A percentile compares a stretch with the other conserved stretches of the same genome.
phyloP scores from a whole-genome alignment of 2,113 vertebrate genomes.

The Orthonyx spaldingii region DNA sequence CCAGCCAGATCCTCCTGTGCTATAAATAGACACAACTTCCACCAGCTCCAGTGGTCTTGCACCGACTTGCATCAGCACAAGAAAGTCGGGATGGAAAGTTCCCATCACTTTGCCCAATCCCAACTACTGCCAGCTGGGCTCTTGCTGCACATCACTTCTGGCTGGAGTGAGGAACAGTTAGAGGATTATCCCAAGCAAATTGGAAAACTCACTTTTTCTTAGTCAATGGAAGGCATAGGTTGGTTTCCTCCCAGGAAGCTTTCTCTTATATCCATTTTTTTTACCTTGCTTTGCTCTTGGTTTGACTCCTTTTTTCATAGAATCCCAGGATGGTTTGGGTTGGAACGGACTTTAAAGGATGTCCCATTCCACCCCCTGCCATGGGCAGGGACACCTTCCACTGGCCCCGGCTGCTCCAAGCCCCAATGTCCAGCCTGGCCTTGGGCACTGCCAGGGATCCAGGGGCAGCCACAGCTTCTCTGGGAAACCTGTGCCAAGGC shows the following conservation, averaged over 20 bases:
- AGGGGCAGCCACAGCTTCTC: not conserved
- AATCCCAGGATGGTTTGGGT: not conserved
- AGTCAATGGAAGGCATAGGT: not conserved
- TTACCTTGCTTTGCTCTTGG: not conserved
- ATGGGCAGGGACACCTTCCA: not conserved
- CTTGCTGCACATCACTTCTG: not conserved
- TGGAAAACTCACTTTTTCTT: not conserved
- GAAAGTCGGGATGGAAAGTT: conserved; percentile 1
- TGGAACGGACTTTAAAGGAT: not conserved
- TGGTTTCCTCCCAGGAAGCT: not conserved
- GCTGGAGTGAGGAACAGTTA: not conserved
- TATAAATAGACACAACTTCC: conserved; percentile 31
- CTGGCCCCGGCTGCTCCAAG: not conserved
- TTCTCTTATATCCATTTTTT: not conserved
- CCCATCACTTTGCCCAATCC: not conserved
- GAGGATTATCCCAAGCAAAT: not conserved
- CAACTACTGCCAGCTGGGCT: not conserved
- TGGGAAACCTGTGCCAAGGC: not conserved
- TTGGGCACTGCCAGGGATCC: not conserved
- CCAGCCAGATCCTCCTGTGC: not conserved
- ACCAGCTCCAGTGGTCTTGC: conserved; percentile 17
- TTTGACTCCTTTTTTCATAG: not conserved
- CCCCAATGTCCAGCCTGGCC: accelerated
- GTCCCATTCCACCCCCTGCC: accelerated
- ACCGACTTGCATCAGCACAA: conserved; percentile 23